Percentiles rank a stretch among this genome's conserved stretches.
phyloP scores from a whole-genome alignment of 2,113 vertebrate genomes.

The Podiceps cristatus region DNA sequence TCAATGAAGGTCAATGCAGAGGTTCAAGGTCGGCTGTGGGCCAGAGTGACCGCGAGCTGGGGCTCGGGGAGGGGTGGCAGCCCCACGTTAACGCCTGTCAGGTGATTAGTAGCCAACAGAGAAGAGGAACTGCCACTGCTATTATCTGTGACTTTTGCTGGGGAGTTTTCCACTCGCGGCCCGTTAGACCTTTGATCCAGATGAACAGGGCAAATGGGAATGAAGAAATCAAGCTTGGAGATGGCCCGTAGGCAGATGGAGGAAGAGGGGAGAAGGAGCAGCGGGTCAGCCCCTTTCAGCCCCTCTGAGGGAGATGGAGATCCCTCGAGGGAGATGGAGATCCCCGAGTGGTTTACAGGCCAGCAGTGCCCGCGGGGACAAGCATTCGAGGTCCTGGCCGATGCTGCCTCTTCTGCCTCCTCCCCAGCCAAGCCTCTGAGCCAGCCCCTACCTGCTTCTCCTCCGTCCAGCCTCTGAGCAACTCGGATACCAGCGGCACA shows the following conservation, averaged over 20 bases:
- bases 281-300: neutral
- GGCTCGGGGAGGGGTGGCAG: neutral
- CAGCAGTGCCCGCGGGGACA: neutral
- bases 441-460: neutral
- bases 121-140: neutral
- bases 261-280: neutral
- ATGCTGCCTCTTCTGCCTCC: neutral
- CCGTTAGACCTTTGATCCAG: neutral
- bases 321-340: neutral
- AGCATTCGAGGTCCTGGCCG: neutral
- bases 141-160: too few species aligned
- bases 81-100: neutral
- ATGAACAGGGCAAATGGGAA: fast-evolving
- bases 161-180: neutral
- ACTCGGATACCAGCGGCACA: neutral
- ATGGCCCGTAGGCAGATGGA: neutral
- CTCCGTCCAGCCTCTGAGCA: neutral
- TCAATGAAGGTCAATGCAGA: neutral
- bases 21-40: neutral
- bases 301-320: neutral
- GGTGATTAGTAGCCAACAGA: neutral
- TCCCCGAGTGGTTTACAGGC: neutral
- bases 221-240: neutral
- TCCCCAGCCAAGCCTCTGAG: neutral
- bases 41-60: neutral